A percentile compares a stretch with the other conserved stretches of the same genome.
Conservation (phyloP, 2,888 invertebrate species). For the Lasius platythorax region DNA sequence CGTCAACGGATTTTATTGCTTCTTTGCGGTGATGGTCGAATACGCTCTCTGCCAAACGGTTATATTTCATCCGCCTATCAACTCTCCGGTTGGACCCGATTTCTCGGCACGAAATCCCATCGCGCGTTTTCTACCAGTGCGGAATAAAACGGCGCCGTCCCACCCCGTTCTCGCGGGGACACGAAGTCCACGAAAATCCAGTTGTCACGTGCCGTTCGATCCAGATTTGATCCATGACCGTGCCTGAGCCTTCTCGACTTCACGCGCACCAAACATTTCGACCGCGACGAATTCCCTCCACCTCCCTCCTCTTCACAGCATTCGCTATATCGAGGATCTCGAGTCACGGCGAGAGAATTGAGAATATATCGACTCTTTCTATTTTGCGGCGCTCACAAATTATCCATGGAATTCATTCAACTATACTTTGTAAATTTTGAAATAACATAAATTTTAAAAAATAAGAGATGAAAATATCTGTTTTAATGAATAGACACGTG, state of each 20-base stretch:
- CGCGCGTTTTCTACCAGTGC: slow-evolving; percentile 31
- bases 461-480: neutral
- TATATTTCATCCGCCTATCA: slow-evolving; percentile 74
- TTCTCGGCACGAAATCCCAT: slow-evolving; percentile 60
- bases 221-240: slow-evolving; percentile 62
- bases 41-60: slow-evolving; percentile 42
- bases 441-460: neutral
- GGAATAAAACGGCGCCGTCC: slow-evolving; percentile 61
- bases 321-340: neutral
- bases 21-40: slow-evolving; percentile 56
- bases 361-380: neutral
- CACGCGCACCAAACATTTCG: slow-evolving; percentile 45
- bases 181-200: slow-evolving; percentile 61
- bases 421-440: neutral
- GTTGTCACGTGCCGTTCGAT: slow-evolving; percentile 70
- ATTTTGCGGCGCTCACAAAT: neutral
- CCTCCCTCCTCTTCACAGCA: neutral
- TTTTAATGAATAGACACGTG: neutral
- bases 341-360: neutral
- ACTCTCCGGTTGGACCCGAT: slow-evolving; percentile 48
- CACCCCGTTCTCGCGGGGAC: slow-evolving; percentile 56
- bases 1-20: slow-evolving; percentile 71
- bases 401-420: neutral
- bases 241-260: slow-evolving; percentile 25
- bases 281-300: neutral